phyloP scores from a whole-genome alignment of 2,113 vertebrate genomes.

The Tragulus kanchil region DNA sequence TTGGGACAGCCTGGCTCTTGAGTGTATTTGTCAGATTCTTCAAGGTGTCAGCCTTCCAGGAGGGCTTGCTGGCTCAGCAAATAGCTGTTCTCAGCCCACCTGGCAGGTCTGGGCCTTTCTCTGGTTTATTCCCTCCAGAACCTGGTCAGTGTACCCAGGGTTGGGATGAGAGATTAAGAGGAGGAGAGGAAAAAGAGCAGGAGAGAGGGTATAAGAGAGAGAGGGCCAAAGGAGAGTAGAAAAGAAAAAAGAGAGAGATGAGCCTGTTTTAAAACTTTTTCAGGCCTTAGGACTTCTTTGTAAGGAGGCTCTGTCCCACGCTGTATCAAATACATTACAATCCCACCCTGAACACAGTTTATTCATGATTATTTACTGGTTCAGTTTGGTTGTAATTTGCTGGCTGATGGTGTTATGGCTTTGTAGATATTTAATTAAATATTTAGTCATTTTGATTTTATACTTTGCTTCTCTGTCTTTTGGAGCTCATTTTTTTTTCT shows the following conservation, averaged over 20 bases:
- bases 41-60: neutral
- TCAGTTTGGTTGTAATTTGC: neutral
- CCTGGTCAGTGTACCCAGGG: neutral
- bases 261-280: neutral
- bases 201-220: too few species aligned
- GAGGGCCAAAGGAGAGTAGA: too few species aligned
- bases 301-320: neutral
- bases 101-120: neutral
- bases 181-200: neutral
- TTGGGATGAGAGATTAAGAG: neutral
- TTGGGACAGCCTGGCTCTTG: neutral
- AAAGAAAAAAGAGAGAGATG: neutral
- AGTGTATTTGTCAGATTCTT: neutral
- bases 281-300: neutral
- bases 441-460: neutral
- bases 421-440: slow-evolving; percentile 46
- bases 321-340: neutral
- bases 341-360: fast-evolving
- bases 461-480: slow-evolving; percentile 37
- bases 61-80: neutral
- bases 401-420: neutral
- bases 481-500: neutral
- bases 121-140: neutral
- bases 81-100: neutral
- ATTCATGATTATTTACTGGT: neutral